Evolutionary conservation across 2,888 invertebrate species (phyloP), one percentile per base, ranked within the genome.

Genomic region (Tachystola acroxantha): DNA sequence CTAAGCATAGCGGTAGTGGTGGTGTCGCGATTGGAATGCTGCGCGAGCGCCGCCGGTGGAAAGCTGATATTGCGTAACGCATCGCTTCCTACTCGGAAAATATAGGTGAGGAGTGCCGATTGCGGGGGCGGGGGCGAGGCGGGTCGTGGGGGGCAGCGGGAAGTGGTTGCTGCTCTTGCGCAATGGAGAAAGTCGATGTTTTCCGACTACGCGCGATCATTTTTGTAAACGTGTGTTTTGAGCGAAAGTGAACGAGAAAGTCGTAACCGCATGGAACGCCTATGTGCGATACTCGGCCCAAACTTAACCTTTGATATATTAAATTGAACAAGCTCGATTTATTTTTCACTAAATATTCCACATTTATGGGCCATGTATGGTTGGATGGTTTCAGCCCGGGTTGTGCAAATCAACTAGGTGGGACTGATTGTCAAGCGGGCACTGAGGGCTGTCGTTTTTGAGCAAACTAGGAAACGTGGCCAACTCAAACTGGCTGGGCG

Each of bases 221-320:
- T 84, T 86, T 84, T 75, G 82, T 82, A 70, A 79, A 81, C 76
- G 81, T 84, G 85, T 78, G 80, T 81, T 82, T 79, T 78, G 68
- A 82, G 78, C 81, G 82, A 82, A 85, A 85, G 82, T 75, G 64
- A 72, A 66, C 64, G 69, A 73, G 81, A 81, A 79, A 77, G 79
- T 68, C 39, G 42, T 42, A 46, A 47, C 48, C 46, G 26, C 31
- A 26, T 35, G 26, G 16, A 16, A 6, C 16, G 16, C 16, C 16
- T 16, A 16, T 31, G 29, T 31, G 25, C 37, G 38, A 37, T 27
- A 38, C 37, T 25, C 3, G 29, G 20, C 11, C 12, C 6, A 16
- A 10, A 31, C 24, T 16, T 16, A 4, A n/a, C n/a, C n/a, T n/a
- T n/a, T n/a, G n/a, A n/a, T n/a, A n/a, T n/a, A n/a, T n/a, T n/a